Percentiles rank a stretch among this genome's conserved stretches.
Evolutionary conservation across 2,797 vertebrate species (phyloP).

Genomic region (Margarornis squamiger): DNA sequence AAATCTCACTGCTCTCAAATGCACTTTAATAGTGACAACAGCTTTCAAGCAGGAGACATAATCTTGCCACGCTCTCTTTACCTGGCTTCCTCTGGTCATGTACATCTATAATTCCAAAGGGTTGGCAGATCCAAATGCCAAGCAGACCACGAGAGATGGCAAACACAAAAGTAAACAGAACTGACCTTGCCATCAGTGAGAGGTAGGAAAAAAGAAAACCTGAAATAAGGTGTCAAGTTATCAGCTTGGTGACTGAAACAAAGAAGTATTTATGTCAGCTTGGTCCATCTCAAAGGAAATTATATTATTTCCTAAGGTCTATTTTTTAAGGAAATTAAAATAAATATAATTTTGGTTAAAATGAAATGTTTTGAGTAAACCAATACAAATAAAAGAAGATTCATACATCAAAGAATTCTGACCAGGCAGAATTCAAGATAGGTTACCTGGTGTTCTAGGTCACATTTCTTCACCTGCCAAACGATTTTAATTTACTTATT

Average conservation of each 20-base stretch:
- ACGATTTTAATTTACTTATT: background rate
- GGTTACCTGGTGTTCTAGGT: background rate
- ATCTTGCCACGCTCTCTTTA: slow-evolving; percentile 13
- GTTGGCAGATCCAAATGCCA: background rate
- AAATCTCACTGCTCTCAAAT: slow-evolving; percentile 33
- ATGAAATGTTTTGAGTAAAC: rapidly evolving
- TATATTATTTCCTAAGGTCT: background rate
- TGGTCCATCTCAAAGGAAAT: background rate
- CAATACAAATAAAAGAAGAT: background rate
- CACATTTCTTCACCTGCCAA: background rate
- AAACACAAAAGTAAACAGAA: background rate
- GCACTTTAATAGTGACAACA: slow-evolving; percentile 24
- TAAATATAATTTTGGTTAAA: background rate
- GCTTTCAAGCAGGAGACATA: slow-evolving; percentile 31
- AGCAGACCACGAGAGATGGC: background rate
- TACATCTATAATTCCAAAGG: background rate
- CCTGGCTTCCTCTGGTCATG: background rate
- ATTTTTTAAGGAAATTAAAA: background rate
- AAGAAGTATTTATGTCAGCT: background rate
- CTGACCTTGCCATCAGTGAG: background rate
- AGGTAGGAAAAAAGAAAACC: background rate
- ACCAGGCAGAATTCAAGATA: background rate
- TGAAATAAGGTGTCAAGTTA: background rate
- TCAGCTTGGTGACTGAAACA: background rate
- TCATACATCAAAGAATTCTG: background rate